These are phyloP conservation scores for Rhagoletis pomonella DNA, from an alignment of 1,140 invertebrate species.

Conservation along the genomic window DNA sequence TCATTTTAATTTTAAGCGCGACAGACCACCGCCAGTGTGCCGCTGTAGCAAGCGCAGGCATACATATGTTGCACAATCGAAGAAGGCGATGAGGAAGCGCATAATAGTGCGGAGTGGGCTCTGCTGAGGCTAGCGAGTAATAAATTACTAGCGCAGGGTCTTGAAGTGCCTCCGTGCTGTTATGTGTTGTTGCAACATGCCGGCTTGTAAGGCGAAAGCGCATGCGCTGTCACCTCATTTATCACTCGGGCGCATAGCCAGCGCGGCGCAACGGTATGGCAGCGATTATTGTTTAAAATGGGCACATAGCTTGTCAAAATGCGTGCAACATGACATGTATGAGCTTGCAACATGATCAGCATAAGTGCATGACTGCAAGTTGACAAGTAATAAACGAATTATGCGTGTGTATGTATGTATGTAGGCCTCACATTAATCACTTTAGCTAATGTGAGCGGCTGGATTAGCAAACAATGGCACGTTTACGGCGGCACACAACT, in stretches of 20 bases:
- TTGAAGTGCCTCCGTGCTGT: neutral
- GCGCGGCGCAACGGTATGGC: neutral
- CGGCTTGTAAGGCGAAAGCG: too few relatives aligned
- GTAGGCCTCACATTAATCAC: neutral
- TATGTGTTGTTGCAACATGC: slow-evolving; percentile 1
- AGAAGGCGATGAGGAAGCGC: neutral
- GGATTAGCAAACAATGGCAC: too few relatives aligned
- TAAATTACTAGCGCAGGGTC: neutral
- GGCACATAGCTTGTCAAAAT: neutral
- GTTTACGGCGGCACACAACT: neutral
- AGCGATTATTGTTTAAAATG: neutral
- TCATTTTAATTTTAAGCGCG: slow-evolving; percentile 21
- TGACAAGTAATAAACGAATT: neutral
- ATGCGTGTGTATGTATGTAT: neutral
- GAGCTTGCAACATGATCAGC: slow-evolving; percentile 14
- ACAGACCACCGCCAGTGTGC: neutral
- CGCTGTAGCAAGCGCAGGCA: neutral
- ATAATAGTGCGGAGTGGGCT: neutral
- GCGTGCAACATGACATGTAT: slow-evolving; percentile 26
- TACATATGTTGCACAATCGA: slow-evolving; percentile 13
- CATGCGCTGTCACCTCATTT: neutral
- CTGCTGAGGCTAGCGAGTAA: neutral
- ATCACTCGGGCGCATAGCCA: neutral
- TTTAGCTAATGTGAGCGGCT: neutral
- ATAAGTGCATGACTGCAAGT: neutral